Conservation (phyloP, 2,113 vertebrate genomes). For the Chaenogobius annularis region DNA sequence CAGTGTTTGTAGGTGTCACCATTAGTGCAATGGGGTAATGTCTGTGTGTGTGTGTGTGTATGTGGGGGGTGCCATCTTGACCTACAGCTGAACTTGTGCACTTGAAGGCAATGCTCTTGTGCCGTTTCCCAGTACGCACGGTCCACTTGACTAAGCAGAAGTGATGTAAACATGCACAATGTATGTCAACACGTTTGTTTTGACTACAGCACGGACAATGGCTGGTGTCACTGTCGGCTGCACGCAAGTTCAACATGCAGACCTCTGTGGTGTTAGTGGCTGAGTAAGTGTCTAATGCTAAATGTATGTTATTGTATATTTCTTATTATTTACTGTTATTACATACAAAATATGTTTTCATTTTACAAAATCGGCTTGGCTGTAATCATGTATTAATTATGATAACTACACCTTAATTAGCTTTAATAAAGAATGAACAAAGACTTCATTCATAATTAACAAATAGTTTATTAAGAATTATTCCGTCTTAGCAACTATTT, state of each 20-base stretch:
- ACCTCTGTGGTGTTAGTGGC: background rate
- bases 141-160: conserved; percentile 21
- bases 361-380: no score
- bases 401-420: no score
- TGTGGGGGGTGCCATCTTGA: conserved; percentile 38
- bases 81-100: conserved; percentile 65
- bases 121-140: conserved; percentile 24
- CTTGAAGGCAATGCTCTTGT: conserved; percentile 34
- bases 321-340: no score
- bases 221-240: conserved; percentile 10
- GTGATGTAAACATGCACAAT: conserved; percentile 17
- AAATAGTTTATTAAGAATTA: no score
- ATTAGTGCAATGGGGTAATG: conserved; percentile 14
- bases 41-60: background rate
- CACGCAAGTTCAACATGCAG: background rate
- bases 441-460: no score
- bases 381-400: no score
- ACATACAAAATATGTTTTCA: no score
- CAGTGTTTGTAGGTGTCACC: conserved; percentile 43
- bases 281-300: background rate
- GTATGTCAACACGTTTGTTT: conserved; percentile 28
- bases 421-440: no score
- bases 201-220: background rate
- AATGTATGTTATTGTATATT: background rate
- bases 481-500: no score